Evolutionary conservation across 2,113 vertebrate genomes (phyloP).

Genomic region (Prionailurus viverrinus): DNA sequence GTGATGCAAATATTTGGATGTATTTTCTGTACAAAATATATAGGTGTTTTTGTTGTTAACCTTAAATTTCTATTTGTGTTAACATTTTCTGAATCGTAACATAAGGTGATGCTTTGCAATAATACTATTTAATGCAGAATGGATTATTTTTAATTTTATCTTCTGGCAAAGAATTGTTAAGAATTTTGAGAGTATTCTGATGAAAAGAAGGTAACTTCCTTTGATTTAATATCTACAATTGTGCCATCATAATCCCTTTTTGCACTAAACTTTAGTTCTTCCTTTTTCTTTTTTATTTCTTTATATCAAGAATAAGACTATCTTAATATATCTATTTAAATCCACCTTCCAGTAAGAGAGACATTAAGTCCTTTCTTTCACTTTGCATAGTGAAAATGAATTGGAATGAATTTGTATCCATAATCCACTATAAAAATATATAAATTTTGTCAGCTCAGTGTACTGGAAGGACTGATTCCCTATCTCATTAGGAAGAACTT

Average conservation of each 20-base stretch:
- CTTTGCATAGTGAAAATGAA: slow-evolving; percentile 32
- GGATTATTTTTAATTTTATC: neutral
- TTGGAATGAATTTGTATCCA: neutral
- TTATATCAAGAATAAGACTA: slow-evolving; percentile 33
- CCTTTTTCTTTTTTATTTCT: slow-evolving; percentile 27
- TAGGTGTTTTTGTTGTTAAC: neutral
- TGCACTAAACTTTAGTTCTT: slow-evolving; percentile 41
- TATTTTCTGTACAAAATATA: slow-evolving; percentile 11
- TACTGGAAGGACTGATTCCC: slow-evolving; percentile 12
- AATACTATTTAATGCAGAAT: slow-evolving; percentile 45
- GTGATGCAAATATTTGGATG: neutral
- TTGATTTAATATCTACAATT: neutral
- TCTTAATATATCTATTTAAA: slow-evolving; percentile 49
- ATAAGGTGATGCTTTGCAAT: neutral
- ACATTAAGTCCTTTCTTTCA: neutral
- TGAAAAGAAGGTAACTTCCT: slow-evolving; percentile 50
- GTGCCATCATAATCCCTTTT: slow-evolving; percentile 20
- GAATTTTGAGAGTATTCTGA: slow-evolving; percentile 34
- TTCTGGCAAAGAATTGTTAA: slow-evolving; percentile 2
- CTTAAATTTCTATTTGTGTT: neutral
- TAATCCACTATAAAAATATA: slow-evolving; percentile 48
- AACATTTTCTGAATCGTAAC: neutral
- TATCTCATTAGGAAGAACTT: slow-evolving; percentile 1
- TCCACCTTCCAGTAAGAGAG: slow-evolving; percentile 5
- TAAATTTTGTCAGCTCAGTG: neutral